phyloP scores from a whole-genome alignment of 2,888 invertebrate genomes.

The Hypolimnas misippus region DNA sequence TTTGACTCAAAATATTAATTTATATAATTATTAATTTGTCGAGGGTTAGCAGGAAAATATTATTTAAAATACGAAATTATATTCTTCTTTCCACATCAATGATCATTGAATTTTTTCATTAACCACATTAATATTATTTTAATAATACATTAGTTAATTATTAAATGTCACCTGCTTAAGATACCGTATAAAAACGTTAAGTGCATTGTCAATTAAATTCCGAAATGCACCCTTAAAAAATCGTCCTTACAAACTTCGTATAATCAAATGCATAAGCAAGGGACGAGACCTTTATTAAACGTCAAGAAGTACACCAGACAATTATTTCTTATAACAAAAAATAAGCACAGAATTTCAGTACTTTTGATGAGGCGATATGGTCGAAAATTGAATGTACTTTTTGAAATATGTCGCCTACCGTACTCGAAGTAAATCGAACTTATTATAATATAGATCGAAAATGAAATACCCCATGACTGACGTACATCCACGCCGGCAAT shows the following conservation, averaged over 20 bases:
- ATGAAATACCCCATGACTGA: constrained; percentile 62
- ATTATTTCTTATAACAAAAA: background rate
- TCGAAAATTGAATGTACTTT: constrained; percentile 6
- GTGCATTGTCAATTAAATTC: constrained; percentile 5
- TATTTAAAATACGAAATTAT: background rate
- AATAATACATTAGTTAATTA: constrained; percentile 6
- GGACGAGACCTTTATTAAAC: constrained; percentile 51
- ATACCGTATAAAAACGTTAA: constrained; percentile 9
- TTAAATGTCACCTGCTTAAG: background rate
- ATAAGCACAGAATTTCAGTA: background rate
- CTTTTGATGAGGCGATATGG: background rate
- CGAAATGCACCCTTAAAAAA: constrained; percentile 11
- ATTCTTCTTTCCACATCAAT: no score
- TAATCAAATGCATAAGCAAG: constrained; percentile 34
- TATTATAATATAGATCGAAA: constrained; percentile 83
- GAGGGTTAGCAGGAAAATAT: background rate
- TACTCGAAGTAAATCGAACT: constrained; percentile 54
- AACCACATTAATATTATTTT: no score
- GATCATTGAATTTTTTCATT: no score
- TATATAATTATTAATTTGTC: no score
- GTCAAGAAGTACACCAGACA: constrained; percentile 18
- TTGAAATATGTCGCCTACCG: background rate
- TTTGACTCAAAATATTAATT: background rate
- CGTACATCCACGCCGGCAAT: constrained; percentile 73
- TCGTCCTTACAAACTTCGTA: constrained; percentile 23